Percentiles rank a stretch among this genome's conserved stretches.
phyloP scores from a whole-genome alignment of 2,888 invertebrate species.

The Sarcophaga carnaria region DNA sequence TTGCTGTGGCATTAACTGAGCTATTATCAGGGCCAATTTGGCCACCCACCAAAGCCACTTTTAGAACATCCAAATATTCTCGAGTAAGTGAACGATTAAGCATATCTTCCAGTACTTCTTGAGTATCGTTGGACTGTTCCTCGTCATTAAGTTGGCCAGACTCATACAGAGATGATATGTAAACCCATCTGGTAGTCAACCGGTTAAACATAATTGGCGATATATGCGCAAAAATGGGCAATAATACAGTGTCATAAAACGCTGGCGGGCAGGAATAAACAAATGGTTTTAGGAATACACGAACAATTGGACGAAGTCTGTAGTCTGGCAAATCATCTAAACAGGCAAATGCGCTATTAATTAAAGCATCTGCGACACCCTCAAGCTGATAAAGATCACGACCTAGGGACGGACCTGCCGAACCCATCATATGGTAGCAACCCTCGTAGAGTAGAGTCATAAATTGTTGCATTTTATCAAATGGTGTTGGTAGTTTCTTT shows the following conservation, averaged over 20 bases:
- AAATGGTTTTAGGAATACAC: constrained; percentile 93
- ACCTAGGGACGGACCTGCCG: constrained; percentile 90
- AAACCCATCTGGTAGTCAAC: constrained; percentile 90
- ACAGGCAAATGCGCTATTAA: constrained; percentile 83
- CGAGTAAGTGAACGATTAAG: constrained; percentile 92
- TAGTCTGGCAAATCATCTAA: constrained; percentile 90
- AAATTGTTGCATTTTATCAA: constrained; percentile 93
- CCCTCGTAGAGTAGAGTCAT: constrained; percentile 90
- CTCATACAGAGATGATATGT: constrained; percentile 89
- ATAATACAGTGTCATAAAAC: constrained; percentile 88
- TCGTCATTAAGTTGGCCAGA: constrained; percentile 90
- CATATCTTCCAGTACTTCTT: constrained; percentile 93
- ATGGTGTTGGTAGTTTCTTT: constrained; percentile 83
- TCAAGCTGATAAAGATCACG: constrained; percentile 92
- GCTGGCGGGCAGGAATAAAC: constrained; percentile 93
- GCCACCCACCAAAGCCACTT: constrained; percentile 89
- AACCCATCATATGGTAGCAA: constrained; percentile 90
- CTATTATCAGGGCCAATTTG: constrained; percentile 80
- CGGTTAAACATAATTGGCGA: constrained; percentile 89
- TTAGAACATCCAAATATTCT: constrained; percentile 93
- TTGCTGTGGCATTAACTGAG: constrained; percentile 53
- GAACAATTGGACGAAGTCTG: constrained; percentile 90
- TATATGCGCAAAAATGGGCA: constrained; percentile 90
- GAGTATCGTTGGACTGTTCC: constrained; percentile 88
- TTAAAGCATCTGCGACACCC: constrained; percentile 88